Percentiles rank a stretch among this genome's conserved stretches.
phyloP scores from a whole-genome alignment of 2,888 invertebrate genomes.

The Dusona sp. region DNA sequence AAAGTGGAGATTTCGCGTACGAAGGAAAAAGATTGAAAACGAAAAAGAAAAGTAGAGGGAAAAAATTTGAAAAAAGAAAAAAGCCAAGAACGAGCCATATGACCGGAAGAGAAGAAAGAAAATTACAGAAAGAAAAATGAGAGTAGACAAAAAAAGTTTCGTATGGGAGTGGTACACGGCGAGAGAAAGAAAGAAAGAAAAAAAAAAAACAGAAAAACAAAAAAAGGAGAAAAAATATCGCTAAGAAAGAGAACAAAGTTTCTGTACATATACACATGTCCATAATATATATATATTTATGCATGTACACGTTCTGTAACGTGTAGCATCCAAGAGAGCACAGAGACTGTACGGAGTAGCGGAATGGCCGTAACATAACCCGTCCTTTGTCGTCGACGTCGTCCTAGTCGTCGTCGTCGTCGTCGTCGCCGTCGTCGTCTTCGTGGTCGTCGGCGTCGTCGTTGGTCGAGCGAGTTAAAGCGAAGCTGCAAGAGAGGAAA shows the following conservation, averaged over 20 bases:
- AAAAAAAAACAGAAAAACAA: neutral
- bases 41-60: slow-evolving; percentile 29
- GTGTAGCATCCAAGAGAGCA: slow-evolving; percentile 32
- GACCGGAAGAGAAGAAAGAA: slow-evolving; percentile 40
- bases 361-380: slow-evolving; percentile 76
- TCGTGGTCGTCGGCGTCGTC: slow-evolving; percentile 49
- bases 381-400: slow-evolving; percentile 76
- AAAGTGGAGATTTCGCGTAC: neutral
- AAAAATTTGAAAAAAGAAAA: slow-evolving; percentile 6
- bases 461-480: slow-evolving; percentile 61
- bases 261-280: neutral
- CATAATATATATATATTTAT: slow-evolving; percentile 1
- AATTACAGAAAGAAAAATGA: slow-evolving; percentile 52
- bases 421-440: slow-evolving; percentile 46
- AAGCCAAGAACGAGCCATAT: slow-evolving; percentile 13
- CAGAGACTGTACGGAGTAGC: slow-evolving; percentile 35
- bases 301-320: slow-evolving; percentile 7
- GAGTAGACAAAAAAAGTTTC: slow-evolving; percentile 25
- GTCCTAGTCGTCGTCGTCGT: slow-evolving; percentile 43
- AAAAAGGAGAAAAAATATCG: slow-evolving; percentile 47
- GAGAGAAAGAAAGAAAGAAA: slow-evolving; percentile 8
- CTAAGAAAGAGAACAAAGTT: slow-evolving; percentile 44
- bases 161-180: slow-evolving; percentile 1
- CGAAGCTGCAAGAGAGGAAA: slow-evolving; percentile 32
- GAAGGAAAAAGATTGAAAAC: slow-evolving; percentile 3